Evolutionary conservation across 2,888 invertebrate species (phyloP).

Genomic region (Alviniconcha strummeri): DNA sequence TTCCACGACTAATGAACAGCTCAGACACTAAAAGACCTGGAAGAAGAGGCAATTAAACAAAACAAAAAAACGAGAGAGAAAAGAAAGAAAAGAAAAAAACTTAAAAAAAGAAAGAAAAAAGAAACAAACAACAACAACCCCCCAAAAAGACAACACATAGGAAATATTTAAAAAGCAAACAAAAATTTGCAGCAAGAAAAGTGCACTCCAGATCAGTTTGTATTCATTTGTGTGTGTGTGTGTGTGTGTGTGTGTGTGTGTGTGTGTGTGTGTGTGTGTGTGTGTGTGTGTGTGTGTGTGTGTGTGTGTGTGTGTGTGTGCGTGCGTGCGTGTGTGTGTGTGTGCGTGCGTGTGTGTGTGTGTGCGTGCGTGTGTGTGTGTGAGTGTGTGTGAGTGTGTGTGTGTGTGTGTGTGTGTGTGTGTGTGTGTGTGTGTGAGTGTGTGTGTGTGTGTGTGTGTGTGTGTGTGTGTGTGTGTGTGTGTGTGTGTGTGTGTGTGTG

Average conservation of each 20-base stretch:
- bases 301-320: neutral
- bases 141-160: too few relatives aligned
- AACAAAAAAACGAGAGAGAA: too few relatives aligned
- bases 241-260: constrained; percentile 23
- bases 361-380: neutral
- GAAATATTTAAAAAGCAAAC: too few relatives aligned
- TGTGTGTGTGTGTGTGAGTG: constrained; percentile 2
- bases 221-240: constrained; percentile 2
- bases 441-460: constrained; percentile 1
- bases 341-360: constrained; percentile 5
- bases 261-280: neutral
- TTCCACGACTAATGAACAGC: too few relatives aligned
- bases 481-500: constrained; percentile 11
- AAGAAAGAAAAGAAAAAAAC: too few relatives aligned
- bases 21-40: too few relatives aligned
- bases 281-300: constrained; percentile 5
- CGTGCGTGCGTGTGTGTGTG: constrained; percentile 4
- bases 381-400: constrained; percentile 19
- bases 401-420: constrained; percentile 7
- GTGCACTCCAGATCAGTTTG: neutral
- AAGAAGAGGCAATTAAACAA: too few relatives aligned
- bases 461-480: constrained; percentile 11
- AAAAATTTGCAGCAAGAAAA: too few relatives aligned
- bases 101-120: too few relatives aligned
- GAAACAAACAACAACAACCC: neutral